Evolutionary conservation across 2,113 vertebrate genomes (phyloP).

Genomic region (Collichthys lucidus): DNA sequence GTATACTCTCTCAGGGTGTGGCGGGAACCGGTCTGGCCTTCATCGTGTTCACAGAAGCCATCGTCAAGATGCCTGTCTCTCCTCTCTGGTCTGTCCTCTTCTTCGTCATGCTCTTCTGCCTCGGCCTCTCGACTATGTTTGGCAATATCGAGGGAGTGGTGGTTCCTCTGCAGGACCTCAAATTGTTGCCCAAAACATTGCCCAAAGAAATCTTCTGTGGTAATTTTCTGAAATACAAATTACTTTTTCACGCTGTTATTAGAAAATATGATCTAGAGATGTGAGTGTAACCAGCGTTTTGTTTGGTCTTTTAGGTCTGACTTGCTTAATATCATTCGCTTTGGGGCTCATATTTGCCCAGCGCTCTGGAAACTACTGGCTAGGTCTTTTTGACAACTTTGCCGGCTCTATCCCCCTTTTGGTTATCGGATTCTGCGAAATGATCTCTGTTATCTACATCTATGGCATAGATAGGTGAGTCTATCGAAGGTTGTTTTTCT

Average conservation of each 20-base stretch:
- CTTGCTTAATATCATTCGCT: conserved; percentile 83
- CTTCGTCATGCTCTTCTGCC: conserved; percentile 98
- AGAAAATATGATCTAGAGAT: neutral
- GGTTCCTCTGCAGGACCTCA: conserved; percentile 91
- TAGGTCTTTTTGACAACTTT: conserved; percentile 90
- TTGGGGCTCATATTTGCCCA: conserved; percentile 90
- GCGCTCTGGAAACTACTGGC: conserved; percentile 94
- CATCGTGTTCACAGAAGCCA: conserved; percentile 98
- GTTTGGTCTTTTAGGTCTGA: conserved; percentile 80
- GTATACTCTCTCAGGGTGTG: conserved; percentile 85
- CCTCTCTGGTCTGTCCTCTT: conserved; percentile 96
- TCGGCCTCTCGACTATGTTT: conserved; percentile 98
- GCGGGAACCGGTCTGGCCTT: conserved; percentile 97
- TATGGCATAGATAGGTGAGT: conserved; percentile 94
- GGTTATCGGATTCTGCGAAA: conserved; percentile 93
- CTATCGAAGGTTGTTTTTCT: neutral
- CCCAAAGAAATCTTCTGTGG: conserved; percentile 93
- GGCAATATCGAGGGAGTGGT: conserved; percentile 94
- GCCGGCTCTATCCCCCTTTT: conserved; percentile 94
- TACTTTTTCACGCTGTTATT: neutral
- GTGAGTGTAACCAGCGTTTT: neutral
- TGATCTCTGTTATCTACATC: conserved; percentile 90
- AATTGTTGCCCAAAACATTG: conserved; percentile 83
- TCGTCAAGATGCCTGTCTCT: conserved; percentile 94
- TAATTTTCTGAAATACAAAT: conserved; percentile 56